These are phyloP conservation scores for Pontoporia blainvillei DNA, from an alignment of 2,113 vertebrate genomes.

Conservation along the genomic window DNA sequence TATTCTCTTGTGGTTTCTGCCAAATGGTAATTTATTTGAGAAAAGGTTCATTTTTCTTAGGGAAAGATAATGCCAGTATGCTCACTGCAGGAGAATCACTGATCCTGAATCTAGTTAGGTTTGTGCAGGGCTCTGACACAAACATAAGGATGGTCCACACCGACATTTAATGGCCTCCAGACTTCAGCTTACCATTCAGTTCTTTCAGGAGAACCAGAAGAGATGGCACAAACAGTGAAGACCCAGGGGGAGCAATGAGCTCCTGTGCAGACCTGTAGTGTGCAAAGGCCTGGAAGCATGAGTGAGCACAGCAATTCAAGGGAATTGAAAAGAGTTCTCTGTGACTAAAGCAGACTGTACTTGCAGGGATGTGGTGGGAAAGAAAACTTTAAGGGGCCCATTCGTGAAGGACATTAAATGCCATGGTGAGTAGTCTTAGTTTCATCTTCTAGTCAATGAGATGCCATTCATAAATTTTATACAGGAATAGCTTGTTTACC, in stretches of 20 bases:
- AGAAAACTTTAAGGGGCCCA: background rate
- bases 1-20: background rate
- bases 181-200: background rate
- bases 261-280: background rate
- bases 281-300: background rate
- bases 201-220: background rate
- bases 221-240: accelerated
- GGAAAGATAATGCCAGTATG: background rate
- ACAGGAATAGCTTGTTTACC: background rate
- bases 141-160: background rate
- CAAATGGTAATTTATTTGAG: background rate
- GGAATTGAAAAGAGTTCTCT: background rate
- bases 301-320: background rate
- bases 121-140: background rate
- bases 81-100: background rate
- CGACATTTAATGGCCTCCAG: accelerated
- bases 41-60: background rate
- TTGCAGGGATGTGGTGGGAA: background rate
- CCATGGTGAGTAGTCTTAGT: background rate
- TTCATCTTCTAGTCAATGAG: no score
- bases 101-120: background rate
- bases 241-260: background rate
- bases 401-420: background rate
- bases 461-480: background rate
- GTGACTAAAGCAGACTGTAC: background rate